Percentiles rank a stretch among this genome's conserved stretches.
phyloP scores from a whole-genome alignment of 2,113 vertebrate species.

The Coregonus clupeaformis region DNA sequence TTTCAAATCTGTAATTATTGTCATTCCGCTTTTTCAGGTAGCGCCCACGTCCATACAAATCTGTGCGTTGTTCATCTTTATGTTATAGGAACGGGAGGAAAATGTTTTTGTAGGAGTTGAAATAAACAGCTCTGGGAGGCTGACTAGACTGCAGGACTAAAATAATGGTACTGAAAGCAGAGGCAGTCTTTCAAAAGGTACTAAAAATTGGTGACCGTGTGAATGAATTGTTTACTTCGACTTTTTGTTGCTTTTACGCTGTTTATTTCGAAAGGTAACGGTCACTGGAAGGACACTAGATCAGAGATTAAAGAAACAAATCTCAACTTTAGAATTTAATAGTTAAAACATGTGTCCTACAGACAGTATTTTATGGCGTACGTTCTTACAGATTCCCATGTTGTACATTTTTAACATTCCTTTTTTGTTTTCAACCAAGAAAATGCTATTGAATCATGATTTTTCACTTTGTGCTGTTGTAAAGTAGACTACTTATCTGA shows the following conservation, averaged over 20 bases:
- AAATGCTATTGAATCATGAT: slow-evolving; percentile 16
- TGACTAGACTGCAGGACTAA: background rate
- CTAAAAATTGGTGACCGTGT: slow-evolving; percentile 15
- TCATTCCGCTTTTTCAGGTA: background rate
- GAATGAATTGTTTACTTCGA: background rate
- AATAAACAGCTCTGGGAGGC: no score
- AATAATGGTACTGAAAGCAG: background rate
- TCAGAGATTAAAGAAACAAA: slow-evolving; percentile 6
- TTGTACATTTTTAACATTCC: slow-evolving; percentile 55
- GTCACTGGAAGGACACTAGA: slow-evolving; percentile 55
- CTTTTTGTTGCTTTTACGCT: slow-evolving; percentile 35
- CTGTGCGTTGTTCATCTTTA: background rate
- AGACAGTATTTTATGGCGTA: slow-evolving; percentile 25
- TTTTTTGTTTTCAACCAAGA: slow-evolving; percentile 26
- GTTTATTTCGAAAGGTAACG: slow-evolving; percentile 32
- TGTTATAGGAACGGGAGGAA: background rate
- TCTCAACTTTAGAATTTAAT: slow-evolving; percentile 27
- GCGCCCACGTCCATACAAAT: background rate
- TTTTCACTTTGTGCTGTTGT: slow-evolving; percentile 2
- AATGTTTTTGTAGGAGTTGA: background rate
- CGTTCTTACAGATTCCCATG: slow-evolving; percentile 19
- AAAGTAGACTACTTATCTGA: background rate
- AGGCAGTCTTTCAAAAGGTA: slow-evolving; percentile 33
- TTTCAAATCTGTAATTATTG: no score
- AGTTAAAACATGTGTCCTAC: slow-evolving; percentile 14